These are phyloP conservation scores for Tribolium castaneum DNA, from an alignment of 1,140 invertebrate species.

Conservation along the genomic window DNA sequence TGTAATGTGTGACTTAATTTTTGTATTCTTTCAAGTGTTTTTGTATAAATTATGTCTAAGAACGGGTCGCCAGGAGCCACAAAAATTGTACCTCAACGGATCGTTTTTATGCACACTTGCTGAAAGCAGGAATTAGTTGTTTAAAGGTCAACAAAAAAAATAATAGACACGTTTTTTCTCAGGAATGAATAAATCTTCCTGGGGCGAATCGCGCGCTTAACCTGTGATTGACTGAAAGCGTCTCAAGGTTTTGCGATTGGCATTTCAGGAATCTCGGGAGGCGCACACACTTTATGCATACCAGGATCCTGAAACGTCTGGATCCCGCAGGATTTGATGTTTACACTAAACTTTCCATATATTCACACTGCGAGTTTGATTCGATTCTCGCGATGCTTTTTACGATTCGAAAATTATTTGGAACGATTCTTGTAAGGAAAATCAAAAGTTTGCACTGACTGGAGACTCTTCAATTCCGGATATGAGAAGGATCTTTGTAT, in stretches of 20 bases:
- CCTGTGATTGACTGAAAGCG: slow-evolving; percentile 26
- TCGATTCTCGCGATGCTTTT: slow-evolving; percentile 6
- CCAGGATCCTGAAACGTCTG: slow-evolving; percentile 1
- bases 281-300: slow-evolving; percentile 31
- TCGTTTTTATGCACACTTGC: no score
- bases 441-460: neutral
- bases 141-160: no score
- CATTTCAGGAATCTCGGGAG: slow-evolving; percentile 40
- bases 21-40: no score
- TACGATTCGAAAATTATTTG: neutral
- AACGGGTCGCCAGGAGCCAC: no score
- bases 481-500: slow-evolving; percentile 26
- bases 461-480: slow-evolving; percentile 36
- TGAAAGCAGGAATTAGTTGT: no score
- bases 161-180: no score
- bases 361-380: slow-evolving; percentile 5
- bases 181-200: slow-evolving; percentile 14
- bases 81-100: no score
- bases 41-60: no score
- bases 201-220: slow-evolving; percentile 22
- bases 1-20: no score
- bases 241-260: slow-evolving; percentile 33
- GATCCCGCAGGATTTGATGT: slow-evolving; percentile 32
- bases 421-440: neutral
- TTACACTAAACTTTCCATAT: slow-evolving; percentile 39